phyloP scores from a whole-genome alignment of 2,797 vertebrate species.

The Cyprinodon diabolis region DNA sequence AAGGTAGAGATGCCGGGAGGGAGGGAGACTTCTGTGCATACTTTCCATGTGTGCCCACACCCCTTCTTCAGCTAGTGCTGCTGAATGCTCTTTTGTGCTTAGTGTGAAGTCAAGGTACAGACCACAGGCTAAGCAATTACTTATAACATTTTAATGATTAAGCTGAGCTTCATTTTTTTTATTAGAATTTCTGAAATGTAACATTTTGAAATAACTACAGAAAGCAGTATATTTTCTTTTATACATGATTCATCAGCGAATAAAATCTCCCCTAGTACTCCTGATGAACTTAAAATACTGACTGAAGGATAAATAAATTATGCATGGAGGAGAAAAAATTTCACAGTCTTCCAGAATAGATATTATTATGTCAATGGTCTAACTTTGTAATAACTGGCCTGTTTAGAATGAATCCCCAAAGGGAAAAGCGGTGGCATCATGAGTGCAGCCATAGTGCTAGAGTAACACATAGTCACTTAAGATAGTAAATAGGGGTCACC shows the following conservation, averaged over 20 bases:
- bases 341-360: not conserved
- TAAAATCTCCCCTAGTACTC: not conserved
- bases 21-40: constrained; percentile 61
- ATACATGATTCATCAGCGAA: not conserved
- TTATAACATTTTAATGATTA: constrained; percentile 10
- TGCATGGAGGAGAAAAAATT: not conserved
- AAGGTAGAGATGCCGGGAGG: constrained; percentile 21
- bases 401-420: not conserved
- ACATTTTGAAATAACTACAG: not conserved
- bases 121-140: constrained; percentile 15
- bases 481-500: not conserved
- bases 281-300: not conserved
- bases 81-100: constrained; percentile 75
- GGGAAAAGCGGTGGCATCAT: not conserved
- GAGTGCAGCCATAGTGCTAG: not conserved
- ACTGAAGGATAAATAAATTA: too few relatives aligned
- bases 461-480: not conserved
- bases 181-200: not conserved
- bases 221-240: not conserved
- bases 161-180: not conserved
- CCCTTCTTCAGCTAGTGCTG: constrained; percentile 61
- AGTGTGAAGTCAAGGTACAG: constrained; percentile 44
- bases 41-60: constrained; percentile 69
- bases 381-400: not conserved
- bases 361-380: not conserved